These are phyloP conservation scores for Marcusenius ussheri DNA, from an alignment of 2,113 vertebrate genomes.

Conservation along the genomic window DNA sequence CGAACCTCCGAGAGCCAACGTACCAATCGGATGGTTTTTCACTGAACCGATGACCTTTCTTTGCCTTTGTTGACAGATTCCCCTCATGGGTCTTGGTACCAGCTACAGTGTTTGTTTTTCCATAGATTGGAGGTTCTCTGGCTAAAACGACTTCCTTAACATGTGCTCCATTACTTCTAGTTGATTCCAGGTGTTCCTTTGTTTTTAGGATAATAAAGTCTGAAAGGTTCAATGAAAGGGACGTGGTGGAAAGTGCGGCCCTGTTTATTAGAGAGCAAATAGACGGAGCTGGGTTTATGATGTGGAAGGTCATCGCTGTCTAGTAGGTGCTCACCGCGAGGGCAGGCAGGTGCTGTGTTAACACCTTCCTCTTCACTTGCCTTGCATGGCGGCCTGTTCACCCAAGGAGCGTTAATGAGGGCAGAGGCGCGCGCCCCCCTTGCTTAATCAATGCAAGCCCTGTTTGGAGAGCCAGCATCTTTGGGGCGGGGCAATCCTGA, in stretches of 20 bases:
- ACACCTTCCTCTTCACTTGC: constrained; percentile 65
- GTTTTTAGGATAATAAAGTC: constrained; percentile 61
- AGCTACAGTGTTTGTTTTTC: background rate
- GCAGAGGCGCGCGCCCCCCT: constrained; percentile 48
- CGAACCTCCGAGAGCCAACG: background rate
- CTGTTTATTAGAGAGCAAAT: constrained; percentile 71
- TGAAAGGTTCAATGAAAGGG: constrained; percentile 54
- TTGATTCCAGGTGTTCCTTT: constrained; percentile 64
- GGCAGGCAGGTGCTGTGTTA: constrained; percentile 73
- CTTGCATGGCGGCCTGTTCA: constrained; percentile 59
- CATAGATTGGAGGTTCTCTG: constrained; percentile 10
- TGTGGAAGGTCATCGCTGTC: constrained; percentile 74
- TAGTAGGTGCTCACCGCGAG: constrained; percentile 70
- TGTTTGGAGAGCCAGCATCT: constrained; percentile 57
- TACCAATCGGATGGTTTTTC: background rate
- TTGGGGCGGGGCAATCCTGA: constrained; percentile 37
- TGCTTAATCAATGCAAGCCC: constrained; percentile 57
- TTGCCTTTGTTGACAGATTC: background rate
- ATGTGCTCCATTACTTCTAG: constrained; percentile 39
- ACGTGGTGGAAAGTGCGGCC: constrained; percentile 39
- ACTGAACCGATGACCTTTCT: background rate
- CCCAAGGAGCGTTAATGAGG: constrained; percentile 64
- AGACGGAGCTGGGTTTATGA: constrained; percentile 65
- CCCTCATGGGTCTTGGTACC: background rate
- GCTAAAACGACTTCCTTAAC: background rate